Base-by-base conservation (phyloP, 2,113 vertebrate genomes). In the Misgurnus anguillicaudatus region DNA sequence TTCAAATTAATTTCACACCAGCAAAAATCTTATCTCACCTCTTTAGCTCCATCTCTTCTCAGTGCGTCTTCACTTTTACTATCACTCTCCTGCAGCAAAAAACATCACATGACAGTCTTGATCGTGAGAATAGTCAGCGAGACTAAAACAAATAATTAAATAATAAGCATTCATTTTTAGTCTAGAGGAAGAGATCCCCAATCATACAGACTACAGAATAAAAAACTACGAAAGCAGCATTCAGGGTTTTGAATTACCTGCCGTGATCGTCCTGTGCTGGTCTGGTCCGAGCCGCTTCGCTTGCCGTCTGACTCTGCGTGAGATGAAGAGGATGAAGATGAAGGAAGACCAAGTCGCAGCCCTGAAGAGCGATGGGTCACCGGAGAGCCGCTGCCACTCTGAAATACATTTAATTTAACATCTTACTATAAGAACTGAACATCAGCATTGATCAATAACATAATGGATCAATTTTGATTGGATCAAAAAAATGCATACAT, bases 41-140 rank as follows among this genome's bases (percentile, higher is more conserved):
- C 83, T 82, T 84, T 84, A 81, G 65, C 9, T 42, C 60, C 9
- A 53, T 84, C 83, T 73, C 71, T 73, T 79, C 80, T 84, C 60
- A 84, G 19, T 4, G 17, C 31, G 51, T 84, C 80, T 73, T 84
- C 83, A 60, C 75, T 78, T 68, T 84, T 84, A 31, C 64, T 24
- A 3, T 67, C 80, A 21, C 83, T 79, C 24, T 82, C 83, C 83
- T 84, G 51, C 21, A 80, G 71, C 42, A 57, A 75, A 75, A 53
- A 41, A 51, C 57, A 76, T 61, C 71, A 80, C 57, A 67, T 60
- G 47, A 48, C 41, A 47, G 47, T 42, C 16, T 31, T 41, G 58
- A 70, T 57, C 66, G 66, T 13, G 24, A 61, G 19, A 17, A 17
- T 31, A 31, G 24, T 31, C 3, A 31, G 24, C 24, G 3, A 31